phyloP scores from a whole-genome alignment of 2,113 vertebrate genomes.

The Cryptotis parvus region DNA sequence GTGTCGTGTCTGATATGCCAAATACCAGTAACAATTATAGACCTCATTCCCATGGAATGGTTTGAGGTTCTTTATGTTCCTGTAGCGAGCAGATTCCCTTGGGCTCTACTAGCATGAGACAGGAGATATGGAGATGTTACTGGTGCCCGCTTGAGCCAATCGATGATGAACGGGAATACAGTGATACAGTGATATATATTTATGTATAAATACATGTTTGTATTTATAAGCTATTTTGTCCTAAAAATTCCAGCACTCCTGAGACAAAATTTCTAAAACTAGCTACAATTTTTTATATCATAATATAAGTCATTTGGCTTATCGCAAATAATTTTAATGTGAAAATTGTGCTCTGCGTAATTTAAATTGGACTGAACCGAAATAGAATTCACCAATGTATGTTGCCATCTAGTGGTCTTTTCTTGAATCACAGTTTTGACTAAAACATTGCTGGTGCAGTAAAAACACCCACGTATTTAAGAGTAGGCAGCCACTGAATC shows the following conservation, averaged over 20 bases:
- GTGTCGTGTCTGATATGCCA: too few relatives aligned
- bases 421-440: background rate
- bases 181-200: too few relatives aligned
- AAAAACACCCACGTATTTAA: background rate
- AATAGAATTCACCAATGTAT: constrained; percentile 17
- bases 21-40: too few relatives aligned
- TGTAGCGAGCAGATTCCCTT: too few relatives aligned
- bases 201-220: too few relatives aligned
- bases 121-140: too few relatives aligned
- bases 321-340: background rate
- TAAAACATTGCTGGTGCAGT: rapidly evolving
- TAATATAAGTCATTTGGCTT: constrained; percentile 9
- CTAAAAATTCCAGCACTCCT: background rate
- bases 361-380: background rate
- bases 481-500: background rate
- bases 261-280: background rate
- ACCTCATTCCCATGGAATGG: too few relatives aligned
- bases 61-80: too few relatives aligned
- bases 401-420: constrained; percentile 86
- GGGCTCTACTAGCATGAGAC: too few relatives aligned
- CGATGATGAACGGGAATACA: too few relatives aligned
- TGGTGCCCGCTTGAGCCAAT: too few relatives aligned
- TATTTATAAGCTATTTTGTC: too few relatives aligned
- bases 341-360: background rate
- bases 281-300: background rate